Evolutionary conservation across 2,888 invertebrate species (phyloP).

Genomic region (Lottia gigantea): DNA sequence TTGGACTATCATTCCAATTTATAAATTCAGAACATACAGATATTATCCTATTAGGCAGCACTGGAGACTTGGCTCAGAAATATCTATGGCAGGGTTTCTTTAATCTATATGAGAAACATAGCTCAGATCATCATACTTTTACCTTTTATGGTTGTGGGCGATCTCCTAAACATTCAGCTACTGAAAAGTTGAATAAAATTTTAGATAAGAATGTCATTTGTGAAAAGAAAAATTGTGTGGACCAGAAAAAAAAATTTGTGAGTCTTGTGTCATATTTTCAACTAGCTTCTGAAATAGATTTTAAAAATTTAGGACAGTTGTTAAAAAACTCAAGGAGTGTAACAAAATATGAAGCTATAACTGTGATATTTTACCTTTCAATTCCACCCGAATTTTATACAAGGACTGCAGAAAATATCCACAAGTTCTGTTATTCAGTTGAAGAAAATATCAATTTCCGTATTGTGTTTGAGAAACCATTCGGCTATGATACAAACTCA

Average conservation of each 20-base stretch:
- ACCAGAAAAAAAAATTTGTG: constrained; percentile 48
- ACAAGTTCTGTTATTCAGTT: constrained; percentile 37
- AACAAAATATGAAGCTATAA: constrained; percentile 6
- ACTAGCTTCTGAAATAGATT: constrained; percentile 51
- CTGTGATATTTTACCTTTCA: constrained; percentile 60
- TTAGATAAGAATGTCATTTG: constrained; percentile 48
- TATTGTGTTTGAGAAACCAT: constrained; percentile 97
- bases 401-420: constrained; percentile 35
- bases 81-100: constrained; percentile 64
- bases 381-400: constrained; percentile 59
- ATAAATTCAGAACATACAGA: constrained; percentile 37
- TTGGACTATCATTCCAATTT: too few relatives aligned
- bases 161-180: constrained; percentile 39
- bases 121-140: constrained; percentile 46
- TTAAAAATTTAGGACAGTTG: constrained; percentile 38
- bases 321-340: constrained; percentile 6
- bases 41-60: constrained; percentile 53
- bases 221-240: constrained; percentile 39
- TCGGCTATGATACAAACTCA: constrained; percentile 88
- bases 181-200: constrained; percentile 41
- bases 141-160: constrained; percentile 54
- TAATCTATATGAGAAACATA: constrained; percentile 33
- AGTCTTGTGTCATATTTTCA: constrained; percentile 50
- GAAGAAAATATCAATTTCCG: constrained; percentile 77
- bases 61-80: constrained; percentile 64